Base-by-base conservation (phyloP, 2,113 vertebrate genomes). In the Microtus montanus region DNA sequence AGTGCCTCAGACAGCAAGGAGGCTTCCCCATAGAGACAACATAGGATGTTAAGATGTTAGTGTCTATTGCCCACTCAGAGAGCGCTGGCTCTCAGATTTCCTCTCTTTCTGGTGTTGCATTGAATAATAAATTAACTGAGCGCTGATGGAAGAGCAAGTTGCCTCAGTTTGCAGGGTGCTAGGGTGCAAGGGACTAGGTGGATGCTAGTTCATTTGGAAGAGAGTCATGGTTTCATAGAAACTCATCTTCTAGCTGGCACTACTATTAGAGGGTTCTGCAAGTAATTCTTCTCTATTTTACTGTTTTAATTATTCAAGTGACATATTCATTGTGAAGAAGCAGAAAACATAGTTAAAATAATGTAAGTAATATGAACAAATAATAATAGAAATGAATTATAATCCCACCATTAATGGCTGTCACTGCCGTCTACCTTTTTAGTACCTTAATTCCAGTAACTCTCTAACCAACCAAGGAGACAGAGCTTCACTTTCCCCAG, bases 291-390 rank as follows among this genome's bases (percentile, higher is more conserved):
- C 24, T 24, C n/a, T 73, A 12, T 73, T 87, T 73, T 73, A 41
- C 52, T 44, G 7, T 30, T 61, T 88, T 75, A 74, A 75, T 61
- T 88, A 88, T 52, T 35, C 1, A 87, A 78, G 7, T 17, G 70
- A 20, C 77, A 61, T 90, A 77, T 90, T 92, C 61, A 78, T 68
- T 89, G 12, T 86, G 83, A 86, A 94, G 44, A n/a, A 70, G n/a
- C 33, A 70, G 44, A 85, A 85, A 87, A 77, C 84, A 47, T 61
- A 87, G 24, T 83, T 89, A 74, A 85, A 30, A 87, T 64, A 91
- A 64, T 3, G 9, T 83, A 54, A 77, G 6, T 64, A 20, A 91
- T 78, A 33, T 44, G 84, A 90, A 88, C 58, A 87, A 74, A 85
- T 71, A 75, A 90, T 92, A 49, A 58, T 68, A 73, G n/a, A 92